Evolutionary conservation across 2,888 invertebrate species (phyloP).

Genomic region (Agonopterix subpropinquella): DNA sequence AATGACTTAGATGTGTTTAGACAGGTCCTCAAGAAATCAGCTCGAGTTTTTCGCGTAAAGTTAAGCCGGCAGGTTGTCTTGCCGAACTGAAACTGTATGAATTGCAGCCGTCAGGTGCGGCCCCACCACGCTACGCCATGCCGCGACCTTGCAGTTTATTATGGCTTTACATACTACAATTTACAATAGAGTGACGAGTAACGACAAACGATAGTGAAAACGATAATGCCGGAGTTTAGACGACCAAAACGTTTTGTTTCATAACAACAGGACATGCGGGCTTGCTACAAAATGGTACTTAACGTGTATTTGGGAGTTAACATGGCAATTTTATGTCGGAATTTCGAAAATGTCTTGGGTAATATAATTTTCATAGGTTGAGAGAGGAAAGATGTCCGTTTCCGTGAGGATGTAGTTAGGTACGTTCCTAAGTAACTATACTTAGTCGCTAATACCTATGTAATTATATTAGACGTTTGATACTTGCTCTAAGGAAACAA

Average conservation of each 20-base stretch:
- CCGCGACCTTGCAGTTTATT: constrained; percentile 69
- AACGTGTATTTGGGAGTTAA: neutral
- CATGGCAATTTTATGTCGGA: constrained; percentile 27
- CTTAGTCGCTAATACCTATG: neutral
- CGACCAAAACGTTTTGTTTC: constrained; percentile 42
- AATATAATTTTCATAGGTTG: constrained; percentile 36
- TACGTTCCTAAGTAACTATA: no score
- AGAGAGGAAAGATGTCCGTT: constrained; percentile 13
- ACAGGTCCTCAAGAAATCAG: no score
- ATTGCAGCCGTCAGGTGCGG: constrained; percentile 44
- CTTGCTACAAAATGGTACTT: constrained; percentile 12
- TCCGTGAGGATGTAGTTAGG: neutral
- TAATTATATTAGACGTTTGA: neutral
- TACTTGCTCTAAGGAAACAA: neutral
- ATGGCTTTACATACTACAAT: constrained; percentile 68
- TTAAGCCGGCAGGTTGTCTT: neutral
- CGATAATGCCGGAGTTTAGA: constrained; percentile 49
- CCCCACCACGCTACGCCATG: constrained; percentile 38
- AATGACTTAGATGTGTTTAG: no score
- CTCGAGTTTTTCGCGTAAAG: no score
- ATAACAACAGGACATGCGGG: constrained; percentile 43
- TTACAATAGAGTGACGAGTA: constrained; percentile 68
- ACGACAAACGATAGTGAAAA: constrained; percentile 65
- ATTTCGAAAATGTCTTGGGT: constrained; percentile 27
- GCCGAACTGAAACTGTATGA: constrained; percentile 35